These are phyloP conservation scores for Ophion costatus DNA, from an alignment of 2,888 invertebrate species.

Conservation along the genomic window DNA sequence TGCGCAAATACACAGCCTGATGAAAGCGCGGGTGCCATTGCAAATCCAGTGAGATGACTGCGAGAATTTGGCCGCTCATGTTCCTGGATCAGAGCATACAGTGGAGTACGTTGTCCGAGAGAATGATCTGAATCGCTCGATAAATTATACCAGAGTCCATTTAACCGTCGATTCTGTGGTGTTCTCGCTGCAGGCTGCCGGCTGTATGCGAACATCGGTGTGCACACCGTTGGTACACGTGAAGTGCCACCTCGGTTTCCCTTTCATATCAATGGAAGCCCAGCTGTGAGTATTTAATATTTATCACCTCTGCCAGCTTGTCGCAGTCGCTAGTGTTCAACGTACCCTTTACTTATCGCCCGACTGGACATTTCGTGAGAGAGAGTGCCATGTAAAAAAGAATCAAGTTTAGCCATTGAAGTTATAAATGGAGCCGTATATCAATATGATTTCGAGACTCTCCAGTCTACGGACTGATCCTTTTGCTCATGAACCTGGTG, in stretches of 20 bases:
- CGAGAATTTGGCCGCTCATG: constrained; percentile 52
- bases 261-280: constrained; percentile 40
- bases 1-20: constrained; percentile 30
- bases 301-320: constrained; percentile 54
- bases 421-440: constrained; percentile 10
- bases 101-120: constrained; percentile 30
- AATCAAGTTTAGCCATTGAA: constrained; percentile 37
- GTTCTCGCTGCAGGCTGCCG: constrained; percentile 47
- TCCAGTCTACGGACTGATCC: not conserved
- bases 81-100: constrained; percentile 35
- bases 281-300: constrained; percentile 55
- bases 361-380: constrained; percentile 15
- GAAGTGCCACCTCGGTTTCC: constrained; percentile 47
- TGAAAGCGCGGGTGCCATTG: constrained; percentile 31
- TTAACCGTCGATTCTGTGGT: constrained; percentile 66
- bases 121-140: constrained; percentile 68
- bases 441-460: constrained; percentile 16
- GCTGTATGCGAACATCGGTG: constrained; percentile 46
- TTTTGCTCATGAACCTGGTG: no score
- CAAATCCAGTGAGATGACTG: constrained; percentile 36
- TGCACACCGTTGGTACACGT: constrained; percentile 46
- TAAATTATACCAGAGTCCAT: constrained; percentile 72
- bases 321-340: constrained; percentile 26
- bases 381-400: constrained; percentile 37
- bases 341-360: constrained; percentile 29